phyloP scores from a whole-genome alignment of 2,113 vertebrate species.

The Anarhynchus alexandrinus region DNA sequence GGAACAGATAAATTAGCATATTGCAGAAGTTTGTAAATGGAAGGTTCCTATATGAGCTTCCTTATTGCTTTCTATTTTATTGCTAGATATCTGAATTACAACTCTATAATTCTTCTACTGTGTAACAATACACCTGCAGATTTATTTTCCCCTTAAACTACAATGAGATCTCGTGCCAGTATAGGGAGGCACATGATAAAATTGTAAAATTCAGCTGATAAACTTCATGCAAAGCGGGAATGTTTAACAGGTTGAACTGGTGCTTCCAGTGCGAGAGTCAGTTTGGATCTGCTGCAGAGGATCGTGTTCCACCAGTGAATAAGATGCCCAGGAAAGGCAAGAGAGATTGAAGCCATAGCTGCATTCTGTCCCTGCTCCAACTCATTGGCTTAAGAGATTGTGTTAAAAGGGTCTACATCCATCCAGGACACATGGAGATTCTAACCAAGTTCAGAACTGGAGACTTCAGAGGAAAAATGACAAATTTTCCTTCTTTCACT shows the following conservation, averaged over 20 bases:
- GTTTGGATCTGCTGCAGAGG: not conserved
- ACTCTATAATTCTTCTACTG: not conserved
- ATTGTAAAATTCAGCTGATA: not conserved
- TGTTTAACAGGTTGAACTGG: not conserved
- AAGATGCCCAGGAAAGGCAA: not conserved
- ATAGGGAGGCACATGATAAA: not conserved
- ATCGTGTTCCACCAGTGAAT: not conserved
- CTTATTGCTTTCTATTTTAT: not conserved
- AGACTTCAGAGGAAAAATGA: not conserved
- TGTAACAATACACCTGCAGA: not conserved
- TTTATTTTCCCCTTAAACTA: not conserved
- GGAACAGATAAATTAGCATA: not conserved
- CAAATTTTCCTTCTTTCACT: not conserved
- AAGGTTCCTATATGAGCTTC: not conserved
- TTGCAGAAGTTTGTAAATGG: not conserved
- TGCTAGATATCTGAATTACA: not conserved
- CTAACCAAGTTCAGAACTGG: not conserved
- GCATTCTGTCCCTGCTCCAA: not conserved
- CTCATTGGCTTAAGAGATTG: not conserved
- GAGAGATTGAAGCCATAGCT: not conserved
- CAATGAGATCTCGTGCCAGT: not conserved
- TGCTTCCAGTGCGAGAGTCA: not conserved
- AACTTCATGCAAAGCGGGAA: not conserved
- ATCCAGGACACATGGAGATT: not conserved
- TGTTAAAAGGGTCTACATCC: not conserved